Base-by-base conservation (phyloP, 2,797 vertebrate genomes). In the Cheirogaleus major region DNA sequence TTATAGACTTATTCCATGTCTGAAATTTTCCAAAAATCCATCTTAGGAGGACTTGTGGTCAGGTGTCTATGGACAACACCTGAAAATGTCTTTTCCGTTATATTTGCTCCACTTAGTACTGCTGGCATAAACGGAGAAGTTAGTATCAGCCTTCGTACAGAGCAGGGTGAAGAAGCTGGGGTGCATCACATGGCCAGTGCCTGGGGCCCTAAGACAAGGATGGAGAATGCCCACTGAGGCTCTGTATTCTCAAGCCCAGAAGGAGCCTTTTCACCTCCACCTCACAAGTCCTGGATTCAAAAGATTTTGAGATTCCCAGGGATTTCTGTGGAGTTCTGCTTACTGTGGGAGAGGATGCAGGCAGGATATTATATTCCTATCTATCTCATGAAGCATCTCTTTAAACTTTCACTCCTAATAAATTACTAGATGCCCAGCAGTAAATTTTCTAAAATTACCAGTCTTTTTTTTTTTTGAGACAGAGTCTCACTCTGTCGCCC, bases 111-210 rank as follows among this genome's bases (percentile, higher is more conserved):
- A 5, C n/a, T 27, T 27, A 17, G 7, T 32, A 2, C 17, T 23
- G 1, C 4, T 18, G 22, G 30, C n/a, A 2, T 30, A 27, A 2
- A 17, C 6, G 25, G 27, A 8, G 10, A 73, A 23, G 6, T 65
- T 10, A 38, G 6, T 38, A 15, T 14, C 52, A 52, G 67, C 22
- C 52, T 69, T 79, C 32, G 1, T 25, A 15, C 11, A 65, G 11
- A 69, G 20, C 27, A 92, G 25, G 43, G 25, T 43, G 48, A 67
- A 11, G 4, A 17, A 2, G 0, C 57, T 87, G 35, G 2, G 25
- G 15, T n/a, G 1, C 0, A 38, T 65, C 27, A 4, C n/a, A 30
- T 0, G 7, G 69, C n/a, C 23, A 38, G 45, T n/a, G 45, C 23
- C 27, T 50, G 73, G 4, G 55, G 52, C 30, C 43, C 38, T 35